Percentiles rank a stretch among this genome's conserved stretches.
Conservation (phyloP, 2,888 invertebrate genomes). For the Bembecia ichneumoniformis region DNA sequence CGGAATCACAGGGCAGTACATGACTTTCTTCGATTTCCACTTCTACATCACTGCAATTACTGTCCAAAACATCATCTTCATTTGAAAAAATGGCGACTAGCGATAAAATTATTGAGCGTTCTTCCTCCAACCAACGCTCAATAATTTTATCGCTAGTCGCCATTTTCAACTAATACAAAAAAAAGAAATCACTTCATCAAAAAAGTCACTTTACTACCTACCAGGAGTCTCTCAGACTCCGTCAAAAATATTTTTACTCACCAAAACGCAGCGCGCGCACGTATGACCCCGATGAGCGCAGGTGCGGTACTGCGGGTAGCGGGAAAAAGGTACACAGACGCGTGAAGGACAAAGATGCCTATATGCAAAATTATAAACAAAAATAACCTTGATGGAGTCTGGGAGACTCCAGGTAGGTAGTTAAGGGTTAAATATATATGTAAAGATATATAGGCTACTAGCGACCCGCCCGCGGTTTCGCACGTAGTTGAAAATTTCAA, state of each 20-base stretch:
- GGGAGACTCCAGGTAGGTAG: background rate
- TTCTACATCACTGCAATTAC: no score
- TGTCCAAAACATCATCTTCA: no score
- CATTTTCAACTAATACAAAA: background rate
- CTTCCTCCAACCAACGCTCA: no score
- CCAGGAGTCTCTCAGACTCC: background rate
- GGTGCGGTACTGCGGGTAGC: conserved; percentile 5
- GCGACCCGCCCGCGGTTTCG: no score
- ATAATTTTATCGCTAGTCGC: no score
- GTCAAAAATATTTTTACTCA: background rate
- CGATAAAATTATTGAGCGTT: no score
- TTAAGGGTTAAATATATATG: no score
- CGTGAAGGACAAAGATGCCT: background rate
- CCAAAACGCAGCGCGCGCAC: conserved; percentile 3
- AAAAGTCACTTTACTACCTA: background rate
- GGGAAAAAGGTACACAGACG: conserved; percentile 6
- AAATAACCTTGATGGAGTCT: background rate
- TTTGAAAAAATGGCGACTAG: no score
- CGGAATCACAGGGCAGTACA: no score
- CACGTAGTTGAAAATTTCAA: no score
- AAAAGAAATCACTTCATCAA: background rate
- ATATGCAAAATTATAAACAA: background rate
- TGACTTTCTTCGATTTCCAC: no score
- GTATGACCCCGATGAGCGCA: conserved; percentile 3
- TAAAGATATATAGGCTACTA: no score